Conservation (phyloP, 2,113 vertebrate species). For the Chrysemys picta region DNA sequence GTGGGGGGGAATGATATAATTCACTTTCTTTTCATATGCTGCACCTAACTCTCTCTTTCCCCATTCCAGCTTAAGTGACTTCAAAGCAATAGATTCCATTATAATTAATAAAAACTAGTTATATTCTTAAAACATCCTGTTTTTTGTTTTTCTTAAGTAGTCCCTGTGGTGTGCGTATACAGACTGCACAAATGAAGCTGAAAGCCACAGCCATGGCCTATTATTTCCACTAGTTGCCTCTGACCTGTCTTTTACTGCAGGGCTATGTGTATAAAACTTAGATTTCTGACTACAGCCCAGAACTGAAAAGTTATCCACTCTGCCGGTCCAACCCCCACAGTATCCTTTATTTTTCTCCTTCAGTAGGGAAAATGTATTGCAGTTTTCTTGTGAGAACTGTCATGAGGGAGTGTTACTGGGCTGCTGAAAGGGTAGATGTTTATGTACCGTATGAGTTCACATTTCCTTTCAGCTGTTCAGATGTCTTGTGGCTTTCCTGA, state of each 20-base stretch:
- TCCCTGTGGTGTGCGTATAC: background rate
- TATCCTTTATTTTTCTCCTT: background rate
- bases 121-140: background rate
- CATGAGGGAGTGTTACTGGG: background rate
- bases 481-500: background rate
- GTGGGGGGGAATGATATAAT: background rate
- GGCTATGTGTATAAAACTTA: background rate
- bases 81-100: background rate
- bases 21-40: background rate
- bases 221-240: background rate
- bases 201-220: background rate
- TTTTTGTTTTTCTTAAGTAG: background rate
- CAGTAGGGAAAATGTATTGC: background rate
- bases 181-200: background rate
- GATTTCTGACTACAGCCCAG: background rate
- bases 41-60: background rate
- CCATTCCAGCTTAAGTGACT: background rate
- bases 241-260: background rate
- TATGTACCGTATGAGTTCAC: background rate
- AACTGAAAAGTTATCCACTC: background rate
- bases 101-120: no score
- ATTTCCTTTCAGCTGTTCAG: background rate
- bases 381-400: background rate
- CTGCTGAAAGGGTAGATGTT: background rate
- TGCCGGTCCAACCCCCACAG: background rate